Evolutionary conservation across 2,797 vertebrate species (phyloP).

Genomic region (Peromyscus eremicus): DNA sequence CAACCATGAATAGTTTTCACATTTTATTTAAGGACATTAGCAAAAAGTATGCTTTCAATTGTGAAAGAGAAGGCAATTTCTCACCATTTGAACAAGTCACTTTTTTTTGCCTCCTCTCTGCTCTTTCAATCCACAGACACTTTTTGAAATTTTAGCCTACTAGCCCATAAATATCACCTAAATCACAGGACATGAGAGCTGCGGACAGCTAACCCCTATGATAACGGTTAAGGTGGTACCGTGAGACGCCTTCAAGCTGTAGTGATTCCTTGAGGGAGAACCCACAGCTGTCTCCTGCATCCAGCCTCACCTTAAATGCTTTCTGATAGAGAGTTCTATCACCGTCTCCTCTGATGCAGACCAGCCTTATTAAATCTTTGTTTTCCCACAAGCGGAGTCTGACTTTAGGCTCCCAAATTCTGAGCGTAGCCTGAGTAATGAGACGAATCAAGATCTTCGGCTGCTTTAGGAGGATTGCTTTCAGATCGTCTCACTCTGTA

Average conservation of each 20-base stretch:
- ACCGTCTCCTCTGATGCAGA: neutral
- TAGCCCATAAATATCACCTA: conserved; percentile 21
- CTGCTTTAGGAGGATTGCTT: neutral
- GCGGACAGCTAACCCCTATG: neutral
- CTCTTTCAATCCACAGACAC: neutral
- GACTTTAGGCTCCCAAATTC: neutral
- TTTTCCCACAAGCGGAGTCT: neutral
- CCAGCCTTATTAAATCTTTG: neutral
- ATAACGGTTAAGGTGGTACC: conserved; percentile 1
- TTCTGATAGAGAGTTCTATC: conserved; percentile 38
- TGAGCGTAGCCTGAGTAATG: neutral
- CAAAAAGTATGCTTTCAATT: conserved; percentile 1
- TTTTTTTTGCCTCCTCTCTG: neutral
- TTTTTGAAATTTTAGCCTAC: conserved; percentile 55
- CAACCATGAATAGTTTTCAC: neutral
- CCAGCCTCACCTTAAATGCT: conserved; percentile 27
- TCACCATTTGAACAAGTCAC: conserved; percentile 7
- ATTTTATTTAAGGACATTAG: conserved; percentile 43
- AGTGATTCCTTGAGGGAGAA: neutral
- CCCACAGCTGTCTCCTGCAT: neutral
- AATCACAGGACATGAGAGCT: neutral
- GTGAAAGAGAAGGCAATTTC: neutral
- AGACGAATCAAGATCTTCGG: neutral
- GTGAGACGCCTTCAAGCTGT: neutral
- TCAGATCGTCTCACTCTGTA: neutral